Base-by-base conservation (phyloP, 1,140 invertebrate genomes). In the Camponotus pennsylvanicus region DNA sequence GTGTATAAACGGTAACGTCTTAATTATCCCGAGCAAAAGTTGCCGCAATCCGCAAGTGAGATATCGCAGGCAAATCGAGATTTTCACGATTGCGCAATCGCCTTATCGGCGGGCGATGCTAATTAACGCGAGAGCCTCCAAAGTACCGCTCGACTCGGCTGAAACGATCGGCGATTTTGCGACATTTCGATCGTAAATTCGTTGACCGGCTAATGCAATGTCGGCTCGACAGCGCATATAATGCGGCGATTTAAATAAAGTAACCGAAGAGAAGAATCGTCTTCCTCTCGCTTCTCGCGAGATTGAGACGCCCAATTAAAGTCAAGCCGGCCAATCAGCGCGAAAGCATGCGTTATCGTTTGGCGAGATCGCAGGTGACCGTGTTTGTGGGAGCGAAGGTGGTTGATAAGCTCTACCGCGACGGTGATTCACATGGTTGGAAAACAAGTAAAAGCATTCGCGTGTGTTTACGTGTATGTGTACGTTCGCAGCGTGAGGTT, bases 341-440 rank as follows among this genome's bases (percentile, higher is more conserved):
- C 42, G 85, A 67, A 90, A 89, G 67, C 70, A 61, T 83, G 86
- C 88, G 87, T 89, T 89, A 89, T 89, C 88, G 69, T 55, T 40
- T 45, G 83, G 15, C 18, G 21, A 63, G 79, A 87, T 89, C 88
- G 69, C 57, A 21, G 21, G 66, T 77, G 85, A 87, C 49, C 76
- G 75, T 15, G 67, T 86, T 87, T 86, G 85, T 90, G 88, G 75
- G 79, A 87, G 85, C 77, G 71, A 88, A 88, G 87, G 83, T 71
- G 70, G 83, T 89, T 88, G 88, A 89, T 89, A 89, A 89, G 61
- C 78, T 66, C 27, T n/a, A 37, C 8, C 27, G 27, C 6, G 37
- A 40, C 70, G 15, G 57, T 45, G 49, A 34, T 73, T 61, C 34
- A 45, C 49, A 49, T 40, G 69, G 21, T 80, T 32, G 57, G 21